Conservation (phyloP, 2,113 vertebrate species). For the Tyrannus savana region DNA sequence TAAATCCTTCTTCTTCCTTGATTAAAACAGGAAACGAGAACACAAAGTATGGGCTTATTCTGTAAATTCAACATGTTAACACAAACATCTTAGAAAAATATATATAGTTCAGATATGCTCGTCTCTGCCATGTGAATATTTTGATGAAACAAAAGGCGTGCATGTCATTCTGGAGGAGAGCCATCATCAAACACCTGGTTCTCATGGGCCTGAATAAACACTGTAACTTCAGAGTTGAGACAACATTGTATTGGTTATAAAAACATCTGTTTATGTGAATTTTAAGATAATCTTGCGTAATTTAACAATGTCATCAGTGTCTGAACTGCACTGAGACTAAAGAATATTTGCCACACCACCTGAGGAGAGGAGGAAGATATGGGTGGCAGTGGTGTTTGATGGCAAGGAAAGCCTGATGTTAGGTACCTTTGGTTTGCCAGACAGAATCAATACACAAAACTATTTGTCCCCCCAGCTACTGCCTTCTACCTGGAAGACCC, state of each 20-base stretch:
- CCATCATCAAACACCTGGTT: not conserved
- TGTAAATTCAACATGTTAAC: not conserved
- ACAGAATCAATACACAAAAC: not conserved
- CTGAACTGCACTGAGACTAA: not conserved
- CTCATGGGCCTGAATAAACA: not conserved
- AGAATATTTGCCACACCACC: not conserved
- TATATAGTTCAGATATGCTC: not conserved
- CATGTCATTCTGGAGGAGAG: not conserved
- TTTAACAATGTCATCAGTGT: not conserved
- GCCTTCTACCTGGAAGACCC: not conserved
- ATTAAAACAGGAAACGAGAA: slow-evolving; percentile 33
- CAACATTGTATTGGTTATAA: not conserved
- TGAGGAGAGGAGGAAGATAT: not conserved
- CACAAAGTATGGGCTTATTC: not conserved
- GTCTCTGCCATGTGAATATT: not conserved
- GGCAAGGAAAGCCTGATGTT: not conserved
- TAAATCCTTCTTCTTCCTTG: not conserved
- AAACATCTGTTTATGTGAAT: not conserved
- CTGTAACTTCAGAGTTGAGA: not conserved
- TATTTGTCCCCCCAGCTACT: not conserved
- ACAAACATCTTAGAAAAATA: slow-evolving; percentile 15
- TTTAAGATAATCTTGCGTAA: not conserved
- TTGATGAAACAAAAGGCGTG: not conserved
- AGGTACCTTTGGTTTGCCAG: not conserved
- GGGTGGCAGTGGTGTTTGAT: not conserved